Conservation (phyloP, 2,797 vertebrate species). For the Natrix natrix region DNA sequence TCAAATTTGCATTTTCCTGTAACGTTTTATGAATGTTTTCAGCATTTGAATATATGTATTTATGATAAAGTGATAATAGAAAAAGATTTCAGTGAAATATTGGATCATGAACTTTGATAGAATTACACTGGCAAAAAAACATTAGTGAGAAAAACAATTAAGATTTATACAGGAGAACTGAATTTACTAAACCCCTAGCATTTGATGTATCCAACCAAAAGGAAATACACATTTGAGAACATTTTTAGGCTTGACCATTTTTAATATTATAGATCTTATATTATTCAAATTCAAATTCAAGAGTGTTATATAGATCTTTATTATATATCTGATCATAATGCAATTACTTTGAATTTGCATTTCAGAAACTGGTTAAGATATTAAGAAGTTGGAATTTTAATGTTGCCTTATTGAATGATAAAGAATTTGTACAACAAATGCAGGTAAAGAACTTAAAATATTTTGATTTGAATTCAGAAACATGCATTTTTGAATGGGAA, state of each 20-base stretch:
- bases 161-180: not conserved
- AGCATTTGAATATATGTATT: no score
- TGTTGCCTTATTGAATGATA: not conserved
- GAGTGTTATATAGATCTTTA: not conserved
- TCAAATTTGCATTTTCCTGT: no score
- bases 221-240: not conserved
- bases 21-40: no score
- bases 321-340: not conserved
- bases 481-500: not conserved
- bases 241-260: not conserved
- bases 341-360: not conserved
- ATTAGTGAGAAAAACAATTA: not conserved
- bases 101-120: no score
- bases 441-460: not conserved
- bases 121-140: no score
- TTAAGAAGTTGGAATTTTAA: not conserved
- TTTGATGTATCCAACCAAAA: not conserved
- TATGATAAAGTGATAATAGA: no score
- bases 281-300: not conserved
- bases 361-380: not conserved
- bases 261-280: not conserved
- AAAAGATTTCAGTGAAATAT: no score
- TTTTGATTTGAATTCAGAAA: not conserved
- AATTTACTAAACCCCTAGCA: not conserved
- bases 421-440: not conserved